phyloP scores from a whole-genome alignment of 2,113 vertebrate genomes.

The Blennius ocellaris region DNA sequence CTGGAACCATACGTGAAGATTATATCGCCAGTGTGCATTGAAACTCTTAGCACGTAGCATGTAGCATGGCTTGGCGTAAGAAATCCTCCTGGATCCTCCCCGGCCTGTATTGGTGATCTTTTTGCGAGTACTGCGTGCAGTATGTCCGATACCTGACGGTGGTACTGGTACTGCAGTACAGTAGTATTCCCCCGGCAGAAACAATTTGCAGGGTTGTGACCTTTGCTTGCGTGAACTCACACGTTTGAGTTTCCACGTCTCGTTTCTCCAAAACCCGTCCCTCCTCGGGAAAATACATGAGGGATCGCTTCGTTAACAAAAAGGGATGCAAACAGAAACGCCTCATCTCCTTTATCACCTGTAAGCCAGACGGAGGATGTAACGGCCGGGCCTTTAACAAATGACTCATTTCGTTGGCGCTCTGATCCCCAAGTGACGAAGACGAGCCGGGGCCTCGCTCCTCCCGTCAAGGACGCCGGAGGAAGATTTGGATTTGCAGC shows the following conservation, averaged over 20 bases:
- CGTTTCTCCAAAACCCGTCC: conserved; percentile 17
- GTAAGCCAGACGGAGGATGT: conserved; percentile 32
- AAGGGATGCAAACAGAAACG: conserved; percentile 44
- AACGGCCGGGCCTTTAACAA: conserved; percentile 51
- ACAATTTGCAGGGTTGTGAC: not conserved
- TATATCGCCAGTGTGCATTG: no score
- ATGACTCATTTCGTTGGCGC: conserved; percentile 38
- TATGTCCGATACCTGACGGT: no score
- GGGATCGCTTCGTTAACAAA: conserved; percentile 51
- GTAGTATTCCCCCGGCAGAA: no score
- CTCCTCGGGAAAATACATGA: conserved; percentile 33
- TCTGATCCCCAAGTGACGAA: conserved; percentile 17
- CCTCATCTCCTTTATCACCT: conserved; percentile 52
- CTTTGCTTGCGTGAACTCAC: not conserved
- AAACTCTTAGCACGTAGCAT: no score
- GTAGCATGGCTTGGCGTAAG: no score
- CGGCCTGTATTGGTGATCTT: no score
- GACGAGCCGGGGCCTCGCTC: not conserved
- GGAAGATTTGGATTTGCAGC: conserved; percentile 10
- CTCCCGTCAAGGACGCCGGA: conserved; percentile 32
- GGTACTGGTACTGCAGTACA: no score
- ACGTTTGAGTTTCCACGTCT: not conserved
- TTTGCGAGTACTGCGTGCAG: no score
- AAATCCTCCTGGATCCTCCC: no score
- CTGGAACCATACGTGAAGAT: no score